Evolutionary conservation across 1,140 invertebrate species (phyloP), one percentile per base, ranked within the genome.

Genomic region (Melitaea cinxia): DNA sequence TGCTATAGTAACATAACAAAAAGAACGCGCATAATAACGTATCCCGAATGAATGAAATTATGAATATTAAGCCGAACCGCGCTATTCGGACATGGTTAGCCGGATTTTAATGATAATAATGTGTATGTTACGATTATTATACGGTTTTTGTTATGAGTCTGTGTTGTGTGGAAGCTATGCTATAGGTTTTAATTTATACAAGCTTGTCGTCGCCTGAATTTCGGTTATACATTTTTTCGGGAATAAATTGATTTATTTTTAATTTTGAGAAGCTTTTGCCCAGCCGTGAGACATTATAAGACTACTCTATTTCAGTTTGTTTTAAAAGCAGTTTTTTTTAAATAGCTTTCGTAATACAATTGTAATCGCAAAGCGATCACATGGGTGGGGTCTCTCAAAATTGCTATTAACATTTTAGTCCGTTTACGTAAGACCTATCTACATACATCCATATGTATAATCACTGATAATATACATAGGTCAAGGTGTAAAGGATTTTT

Each of bases 61-160:
- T 83, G 72, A 78, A 77, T 76, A 83, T 83, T 83, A 83, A 75
- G 59, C 30, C 58, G 62, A 64, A 64, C 64, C 55, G 54, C 49
- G 61, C 64, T 57, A 50, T 55, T 49, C 65, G 50, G 65, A 63
- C 71, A 72, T 66, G 70, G 59, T 68, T 72, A 70, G 65, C 58
- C 74, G 57, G 68, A 57, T 77, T 75, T 75, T 80, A 82, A 80
- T 80, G 72, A 75, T 66, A 75, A 78, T 72, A 64, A 76, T 78
- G 60, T n/a, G n/a, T n/a, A 74, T 68, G 57, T 49, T 45, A 35
- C 39, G 54, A 69, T 75, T 73, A 67, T 65, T 52, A 54, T 72
- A 61, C 56, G 68, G 67, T 63, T 74, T 68, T 72, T 63, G 53
- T 47, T 33, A 28, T 60, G 50, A 21, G 59, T 6, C 6, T 50